Base-by-base conservation (phyloP, 2,113 vertebrate species). In the Platysteira castanea region DNA sequence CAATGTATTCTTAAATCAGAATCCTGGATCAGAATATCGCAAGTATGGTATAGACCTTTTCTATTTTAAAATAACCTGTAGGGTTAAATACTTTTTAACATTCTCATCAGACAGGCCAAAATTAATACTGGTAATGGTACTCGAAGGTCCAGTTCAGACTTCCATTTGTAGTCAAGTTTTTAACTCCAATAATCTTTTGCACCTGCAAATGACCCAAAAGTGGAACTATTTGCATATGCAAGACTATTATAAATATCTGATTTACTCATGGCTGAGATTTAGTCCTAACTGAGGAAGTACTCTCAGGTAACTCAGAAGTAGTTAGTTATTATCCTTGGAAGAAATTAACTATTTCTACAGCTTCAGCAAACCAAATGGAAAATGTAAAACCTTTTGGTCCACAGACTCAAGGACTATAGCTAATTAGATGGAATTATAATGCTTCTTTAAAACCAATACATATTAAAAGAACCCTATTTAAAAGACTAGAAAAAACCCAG, bases 391-490 rank as follows among this genome's bases (percentile, higher is more conserved):
- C 42, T 94, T 88, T 93, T 85, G 50, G 88, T 88, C 22, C 37
- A 85, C 44, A 71, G 46, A 90, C 7, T 86, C 46, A 46, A 95
- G 59, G 28, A 57, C 82, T 76, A 46, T 6, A 83, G 71, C n/a
- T 93, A 95, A 93, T 94, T 93, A 93, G 41, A 83, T 33, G 69
- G 75, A 80, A 84, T 57, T 41, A 79, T n/a, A 87, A 88, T 46
- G 33, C 4, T 85, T 26, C 57, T 75, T 94, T 77, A 86, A 92
- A 94, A 86, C 11, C 13, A 94, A 92, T 22, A 42, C 28, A 4
- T 83, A n/a, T 53, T 79, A 73, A 73, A 92, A 91, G 22, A 85
- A 84, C 24, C 1, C 0, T n/a, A 64, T 89, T 87, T 81, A 79
- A 90, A 76, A 64, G 49, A 56, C 49, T 53, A 41, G 56, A 13